Evolutionary conservation across 2,888 invertebrate genomes (phyloP).

Genomic region (Dichetophora obliterata): DNA sequence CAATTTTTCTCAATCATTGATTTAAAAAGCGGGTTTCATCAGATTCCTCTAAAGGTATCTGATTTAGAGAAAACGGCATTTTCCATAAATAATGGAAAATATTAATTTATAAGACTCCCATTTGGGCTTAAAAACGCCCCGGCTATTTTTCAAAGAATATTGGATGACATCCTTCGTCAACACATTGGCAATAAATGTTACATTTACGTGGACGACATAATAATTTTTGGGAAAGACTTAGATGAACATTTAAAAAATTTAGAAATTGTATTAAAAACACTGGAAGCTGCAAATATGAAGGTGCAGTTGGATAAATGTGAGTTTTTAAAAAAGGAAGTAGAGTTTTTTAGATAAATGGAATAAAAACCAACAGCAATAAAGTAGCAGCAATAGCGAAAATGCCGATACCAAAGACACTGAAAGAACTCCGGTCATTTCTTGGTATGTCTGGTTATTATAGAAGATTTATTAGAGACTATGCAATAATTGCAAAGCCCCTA

Average conservation of each 20-base stretch:
- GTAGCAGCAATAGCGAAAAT: slow-evolving; percentile 29
- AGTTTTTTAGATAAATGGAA: slow-evolving; percentile 31
- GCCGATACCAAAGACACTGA: slow-evolving; percentile 34
- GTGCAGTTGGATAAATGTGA: slow-evolving; percentile 33
- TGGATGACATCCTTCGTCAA: slow-evolving; percentile 25
- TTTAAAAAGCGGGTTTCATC: slow-evolving; percentile 41
- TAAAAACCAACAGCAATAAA: slow-evolving; percentile 25
- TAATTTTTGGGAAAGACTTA: slow-evolving; percentile 38
- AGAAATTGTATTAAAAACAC: slow-evolving; percentile 24
- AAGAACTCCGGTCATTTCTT: slow-evolving; percentile 1
- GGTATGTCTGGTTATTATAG: no score
- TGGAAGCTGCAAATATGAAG: slow-evolving; percentile 37
- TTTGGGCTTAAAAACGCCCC: slow-evolving; percentile 44
- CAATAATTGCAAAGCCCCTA: no score
- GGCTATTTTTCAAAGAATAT: slow-evolving; percentile 38
- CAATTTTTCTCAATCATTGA: slow-evolving; percentile 37
- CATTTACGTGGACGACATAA: slow-evolving; percentile 40
- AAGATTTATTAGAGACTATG: no score
- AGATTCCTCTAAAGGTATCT: slow-evolving; percentile 19
- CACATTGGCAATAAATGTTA: slow-evolving; percentile 20
- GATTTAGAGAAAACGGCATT: slow-evolving; percentile 25
- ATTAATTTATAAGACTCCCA: slow-evolving; percentile 35
- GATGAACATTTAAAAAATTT: slow-evolving; percentile 30
- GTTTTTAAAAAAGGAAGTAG: slow-evolving; percentile 20
- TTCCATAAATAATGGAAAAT: slow-evolving; percentile 32